Conservation (phyloP, 2,797 vertebrate species). For the Cyprinodon diabolis region DNA sequence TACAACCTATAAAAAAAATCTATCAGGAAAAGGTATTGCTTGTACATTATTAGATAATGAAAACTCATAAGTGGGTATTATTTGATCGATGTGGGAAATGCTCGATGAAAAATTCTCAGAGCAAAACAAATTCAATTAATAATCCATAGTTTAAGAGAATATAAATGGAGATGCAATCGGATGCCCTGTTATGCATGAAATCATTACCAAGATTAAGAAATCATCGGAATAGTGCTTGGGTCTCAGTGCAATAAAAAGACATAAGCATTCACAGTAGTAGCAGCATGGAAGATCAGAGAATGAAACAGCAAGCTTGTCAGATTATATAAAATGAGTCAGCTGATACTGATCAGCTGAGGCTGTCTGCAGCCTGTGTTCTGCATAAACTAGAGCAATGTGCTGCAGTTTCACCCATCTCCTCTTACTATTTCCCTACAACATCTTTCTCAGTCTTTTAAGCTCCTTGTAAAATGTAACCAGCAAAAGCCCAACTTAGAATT, state of each 20-base stretch:
- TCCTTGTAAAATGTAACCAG: not conserved
- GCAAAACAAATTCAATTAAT: slow-evolving; percentile 18
- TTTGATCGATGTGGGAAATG: not conserved
- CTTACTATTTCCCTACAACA: not conserved
- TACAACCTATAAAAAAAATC: not conserved
- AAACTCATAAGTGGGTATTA: not conserved
- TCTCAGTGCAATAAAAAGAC: slow-evolving; percentile 47
- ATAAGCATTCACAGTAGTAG: slow-evolving; percentile 33
- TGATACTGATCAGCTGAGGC: slow-evolving; percentile 61
- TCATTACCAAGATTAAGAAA: slow-evolving; percentile 18
- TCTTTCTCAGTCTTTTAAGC: slow-evolving; percentile 1
- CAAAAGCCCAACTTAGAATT: not conserved
- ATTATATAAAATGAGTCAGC: slow-evolving; percentile 57
- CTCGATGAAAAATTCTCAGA: not conserved
- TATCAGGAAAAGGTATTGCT: slow-evolving; percentile 3
- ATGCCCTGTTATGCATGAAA: slow-evolving; percentile 40
- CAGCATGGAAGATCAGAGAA: slow-evolving; percentile 45
- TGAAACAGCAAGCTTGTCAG: slow-evolving; percentile 40
- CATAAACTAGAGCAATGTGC: slow-evolving; percentile 31
- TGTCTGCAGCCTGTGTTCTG: slow-evolving; percentile 29
- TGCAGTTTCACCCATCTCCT: slow-evolving; percentile 19
- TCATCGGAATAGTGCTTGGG: slow-evolving; percentile 34
- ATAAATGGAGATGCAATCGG: slow-evolving; percentile 36
- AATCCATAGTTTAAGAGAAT: slow-evolving; percentile 8
- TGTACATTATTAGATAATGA: not conserved